A percentile compares a stretch with the other conserved stretches of the same genome.
Evolutionary conservation across 1,140 invertebrate genomes (phyloP).

Genomic region (Tribolium madens): DNA sequence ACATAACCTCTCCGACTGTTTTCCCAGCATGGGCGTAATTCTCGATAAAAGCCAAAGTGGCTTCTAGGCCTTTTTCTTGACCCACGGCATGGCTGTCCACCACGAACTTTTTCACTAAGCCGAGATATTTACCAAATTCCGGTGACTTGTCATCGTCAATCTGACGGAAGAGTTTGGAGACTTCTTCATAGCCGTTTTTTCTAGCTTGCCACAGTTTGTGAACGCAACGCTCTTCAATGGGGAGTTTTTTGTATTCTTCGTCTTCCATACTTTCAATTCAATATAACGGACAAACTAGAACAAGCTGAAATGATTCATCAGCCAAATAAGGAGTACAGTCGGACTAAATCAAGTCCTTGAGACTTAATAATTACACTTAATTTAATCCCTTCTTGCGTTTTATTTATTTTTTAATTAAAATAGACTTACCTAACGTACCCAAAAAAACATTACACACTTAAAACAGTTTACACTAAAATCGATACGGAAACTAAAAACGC

Average conservation of each 20-base stretch:
- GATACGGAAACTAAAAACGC: background rate
- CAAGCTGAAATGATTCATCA: conserved; percentile 12
- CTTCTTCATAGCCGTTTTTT: conserved; percentile 93
- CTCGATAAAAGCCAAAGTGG: conserved; percentile 89
- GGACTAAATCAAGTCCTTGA: background rate
- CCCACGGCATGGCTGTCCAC: conserved; percentile 94
- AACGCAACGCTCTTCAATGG: conserved; percentile 89
- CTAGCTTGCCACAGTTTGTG: conserved; percentile 97
- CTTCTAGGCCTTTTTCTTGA: conserved; percentile 96
- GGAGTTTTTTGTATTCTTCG: conserved; percentile 93
- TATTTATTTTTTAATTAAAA: too few species aligned
- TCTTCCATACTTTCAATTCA: conserved; percentile 75
- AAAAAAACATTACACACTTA: too few species aligned
- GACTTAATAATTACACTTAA: background rate
- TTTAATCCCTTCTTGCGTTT: background rate
- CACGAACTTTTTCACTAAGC: conserved; percentile 96
- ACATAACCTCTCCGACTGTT: conserved; percentile 90
- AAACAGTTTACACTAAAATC: too few species aligned
- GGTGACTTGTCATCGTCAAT: conserved; percentile 93
- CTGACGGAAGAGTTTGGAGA: conserved; percentile 86
- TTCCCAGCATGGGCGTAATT: conserved; percentile 89
- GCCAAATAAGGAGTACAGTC: conserved; percentile 15
- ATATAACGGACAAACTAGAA: background rate
- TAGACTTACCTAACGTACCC: too few species aligned
- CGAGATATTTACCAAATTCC: conserved; percentile 92